phyloP scores from a whole-genome alignment of 2,113 vertebrate genomes.

The Microtus ochrogaster region DNA sequence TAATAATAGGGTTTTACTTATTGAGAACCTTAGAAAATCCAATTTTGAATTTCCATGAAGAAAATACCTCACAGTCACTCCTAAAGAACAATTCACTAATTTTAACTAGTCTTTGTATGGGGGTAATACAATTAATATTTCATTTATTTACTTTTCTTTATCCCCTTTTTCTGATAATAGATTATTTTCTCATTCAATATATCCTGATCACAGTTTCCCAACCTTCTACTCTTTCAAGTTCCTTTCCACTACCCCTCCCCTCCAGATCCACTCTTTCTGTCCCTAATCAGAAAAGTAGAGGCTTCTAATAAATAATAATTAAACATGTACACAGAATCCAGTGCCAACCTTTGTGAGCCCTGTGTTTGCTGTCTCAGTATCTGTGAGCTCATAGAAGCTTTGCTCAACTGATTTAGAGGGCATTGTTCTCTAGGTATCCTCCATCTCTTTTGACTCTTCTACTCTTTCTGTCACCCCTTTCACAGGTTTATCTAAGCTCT shows the following conservation, averaged over 20 bases:
- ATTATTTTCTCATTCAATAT: not conserved
- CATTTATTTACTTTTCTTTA: not conserved
- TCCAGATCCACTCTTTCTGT: not conserved
- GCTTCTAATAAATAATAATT: too few relatives aligned
- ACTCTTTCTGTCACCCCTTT: not conserved
- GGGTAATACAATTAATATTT: not conserved
- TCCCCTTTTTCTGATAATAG: too few relatives aligned
- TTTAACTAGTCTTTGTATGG: not conserved
- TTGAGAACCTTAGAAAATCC: not conserved
- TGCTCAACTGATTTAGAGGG: not conserved
- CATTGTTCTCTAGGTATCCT: not conserved
- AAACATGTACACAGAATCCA: too few relatives aligned
- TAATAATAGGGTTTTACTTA: not conserved
- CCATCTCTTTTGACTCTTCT: not conserved
- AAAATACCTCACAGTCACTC: not conserved
- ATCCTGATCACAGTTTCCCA: not conserved
- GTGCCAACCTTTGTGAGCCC: not conserved
- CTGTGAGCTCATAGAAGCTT: not conserved
- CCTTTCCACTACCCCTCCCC: not conserved
- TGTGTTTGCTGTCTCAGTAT: not conserved
- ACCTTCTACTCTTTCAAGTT: not conserved
- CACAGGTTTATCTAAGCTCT: not conserved
- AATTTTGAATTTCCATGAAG: not conserved
- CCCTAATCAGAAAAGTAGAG: too few relatives aligned
- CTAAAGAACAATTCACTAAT: not conserved